These are phyloP conservation scores for Calonectris borealis DNA, from an alignment of 2,113 vertebrate genomes.

Conservation along the genomic window DNA sequence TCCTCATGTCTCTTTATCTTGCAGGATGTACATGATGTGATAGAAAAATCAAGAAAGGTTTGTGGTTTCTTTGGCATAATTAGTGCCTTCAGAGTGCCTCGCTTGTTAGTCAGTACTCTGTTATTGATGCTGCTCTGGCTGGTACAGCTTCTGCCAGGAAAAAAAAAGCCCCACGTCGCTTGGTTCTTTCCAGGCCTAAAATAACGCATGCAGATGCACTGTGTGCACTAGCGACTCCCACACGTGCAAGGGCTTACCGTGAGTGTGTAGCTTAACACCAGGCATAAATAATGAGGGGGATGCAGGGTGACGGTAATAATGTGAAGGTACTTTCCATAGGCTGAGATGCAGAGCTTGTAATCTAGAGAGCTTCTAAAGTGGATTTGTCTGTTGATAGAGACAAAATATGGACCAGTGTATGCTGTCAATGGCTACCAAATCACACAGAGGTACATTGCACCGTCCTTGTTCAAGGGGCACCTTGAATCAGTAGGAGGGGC, in stretches of 20 bases:
- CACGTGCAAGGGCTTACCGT: not conserved
- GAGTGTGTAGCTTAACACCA: not conserved
- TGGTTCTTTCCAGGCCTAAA: not conserved
- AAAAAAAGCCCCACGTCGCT: not conserved
- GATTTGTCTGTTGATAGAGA: not conserved
- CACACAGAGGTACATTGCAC: not conserved
- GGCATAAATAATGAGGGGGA: not conserved
- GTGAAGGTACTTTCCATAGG: not conserved
- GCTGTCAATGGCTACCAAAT: not conserved
- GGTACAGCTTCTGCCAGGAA: not conserved
- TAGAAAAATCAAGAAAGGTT: conserved; percentile 42
- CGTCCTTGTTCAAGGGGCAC: not conserved
- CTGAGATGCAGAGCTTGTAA: not conserved
- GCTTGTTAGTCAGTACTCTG: accelerated
- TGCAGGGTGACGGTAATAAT: not conserved
- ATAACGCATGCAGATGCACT: not conserved
- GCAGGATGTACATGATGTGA: conserved; percentile 43
- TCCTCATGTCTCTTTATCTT: not conserved
- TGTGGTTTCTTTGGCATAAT: not conserved
- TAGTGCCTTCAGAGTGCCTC: not conserved
- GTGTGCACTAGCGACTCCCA: not conserved
- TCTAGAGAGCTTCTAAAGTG: not conserved
- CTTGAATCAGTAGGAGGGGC: not conserved
- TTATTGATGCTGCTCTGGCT: not conserved
- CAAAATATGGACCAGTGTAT: not conserved